Conservation (phyloP, 2,113 vertebrate species). For the Urocolius indicus region DNA sequence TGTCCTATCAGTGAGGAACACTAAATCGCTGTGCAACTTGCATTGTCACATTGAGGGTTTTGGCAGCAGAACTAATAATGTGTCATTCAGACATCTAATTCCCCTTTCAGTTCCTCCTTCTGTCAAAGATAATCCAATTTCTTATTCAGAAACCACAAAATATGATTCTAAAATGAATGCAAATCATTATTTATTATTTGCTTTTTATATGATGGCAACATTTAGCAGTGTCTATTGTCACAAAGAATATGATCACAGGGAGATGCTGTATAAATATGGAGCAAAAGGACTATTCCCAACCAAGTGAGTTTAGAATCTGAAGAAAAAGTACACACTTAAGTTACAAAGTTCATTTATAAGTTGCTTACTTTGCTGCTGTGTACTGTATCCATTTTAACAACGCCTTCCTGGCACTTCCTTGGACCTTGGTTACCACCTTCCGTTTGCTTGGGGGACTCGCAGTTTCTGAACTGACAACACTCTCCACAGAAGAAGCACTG, state of each 20-base stretch:
- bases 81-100: background rate
- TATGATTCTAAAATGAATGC: background rate
- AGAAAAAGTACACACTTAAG: background rate
- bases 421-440: conserved; percentile 86
- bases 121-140: background rate
- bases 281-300: background rate
- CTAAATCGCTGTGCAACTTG: background rate
- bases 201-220: background rate
- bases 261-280: background rate
- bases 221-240: background rate
- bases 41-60: background rate
- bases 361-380: conserved; percentile 89
- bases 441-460: conserved; percentile 92
- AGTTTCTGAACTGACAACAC: conserved; percentile 87
- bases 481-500: conserved; percentile 92
- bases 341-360: background rate
- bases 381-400: conserved; percentile 95
- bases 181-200: background rate
- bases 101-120: background rate
- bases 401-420: conserved; percentile 91
- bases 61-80: background rate
- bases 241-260: background rate
- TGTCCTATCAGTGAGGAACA: background rate
- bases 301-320: background rate
- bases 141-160: background rate